Evolutionary conservation across 2,888 invertebrate species (phyloP), one percentile per base, ranked within the genome.

Genomic region (Tolmerus cingulatus): DNA sequence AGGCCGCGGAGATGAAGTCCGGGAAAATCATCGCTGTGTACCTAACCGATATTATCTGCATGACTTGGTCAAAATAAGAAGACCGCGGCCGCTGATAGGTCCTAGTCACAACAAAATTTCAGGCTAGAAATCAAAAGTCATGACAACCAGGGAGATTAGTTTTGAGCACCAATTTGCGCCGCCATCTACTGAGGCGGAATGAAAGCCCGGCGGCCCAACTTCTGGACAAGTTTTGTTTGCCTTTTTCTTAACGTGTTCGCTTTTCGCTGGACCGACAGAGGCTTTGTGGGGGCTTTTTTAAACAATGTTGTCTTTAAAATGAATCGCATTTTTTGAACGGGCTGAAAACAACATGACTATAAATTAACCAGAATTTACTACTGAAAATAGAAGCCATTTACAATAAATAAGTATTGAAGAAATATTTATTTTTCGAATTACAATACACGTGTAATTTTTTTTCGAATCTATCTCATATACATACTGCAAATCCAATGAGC

Each of bases 121-220:
- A 79, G 81, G 14, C 51, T 55, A 86, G 86, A 87, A 86, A 87
- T 43, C 86, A 87, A 86, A 82, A 87, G 86, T 87, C 86, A 87
- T 87, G 87, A 82, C 82, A 87, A 86, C 57, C 86, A 51, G 86
- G 86, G 30, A 81, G 81, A 81, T 81, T 81, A 34, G 51, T 81
- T 81, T 46, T 51, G 40, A 81, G 27, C 51, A 43, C 81, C 81
- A 81, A 30, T 81, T 81, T 55, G 81, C 51, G 81, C 81, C 81
- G 30, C 81, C 81, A 81, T 51, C 46, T 46, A 30, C 46, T 34
- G 30, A 81, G 81, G 34, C 16, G 16, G 51, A 81, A 14, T 30
- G 51, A 55, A 51, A 51, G 81, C 51, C 27, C 43, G 78, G 76
- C 76, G 76, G 34, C 76, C 5, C 76, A 66, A 66, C 66, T 66